Evolutionary conservation across 2,888 invertebrate genomes (phyloP).

Genomic region (Platycheirus rosarum): DNA sequence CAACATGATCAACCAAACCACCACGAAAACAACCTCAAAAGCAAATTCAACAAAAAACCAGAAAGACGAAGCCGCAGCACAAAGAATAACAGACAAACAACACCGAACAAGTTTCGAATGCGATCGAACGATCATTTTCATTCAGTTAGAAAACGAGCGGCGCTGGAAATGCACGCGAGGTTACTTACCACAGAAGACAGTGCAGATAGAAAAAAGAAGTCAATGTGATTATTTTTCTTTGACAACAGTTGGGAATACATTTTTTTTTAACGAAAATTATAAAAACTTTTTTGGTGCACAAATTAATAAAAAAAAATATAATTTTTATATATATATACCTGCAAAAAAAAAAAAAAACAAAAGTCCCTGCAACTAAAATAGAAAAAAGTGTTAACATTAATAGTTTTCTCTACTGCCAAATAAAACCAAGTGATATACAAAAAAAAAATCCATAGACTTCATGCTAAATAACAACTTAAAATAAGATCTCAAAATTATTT

Average conservation of each 20-base stretch:
- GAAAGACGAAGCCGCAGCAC: slow-evolving; percentile 46
- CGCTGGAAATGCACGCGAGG: slow-evolving; percentile 74
- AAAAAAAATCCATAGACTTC: slow-evolving; percentile 61
- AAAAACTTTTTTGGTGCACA: slow-evolving; percentile 60
- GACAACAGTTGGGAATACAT: slow-evolving; percentile 41
- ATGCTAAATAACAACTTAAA: slow-evolving; percentile 67
- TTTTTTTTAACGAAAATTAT: slow-evolving; percentile 2
- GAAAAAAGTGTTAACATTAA: slow-evolving; percentile 67
- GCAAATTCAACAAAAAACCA: slow-evolving; percentile 39
- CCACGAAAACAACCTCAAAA: slow-evolving; percentile 47
- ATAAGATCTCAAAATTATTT: slow-evolving; percentile 62
- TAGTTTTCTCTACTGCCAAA: slow-evolving; percentile 70
- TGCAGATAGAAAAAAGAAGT: slow-evolving; percentile 54
- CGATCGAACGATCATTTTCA: slow-evolving; percentile 53
- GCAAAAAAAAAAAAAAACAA: slow-evolving; percentile 20
- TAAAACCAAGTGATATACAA: slow-evolving; percentile 70
- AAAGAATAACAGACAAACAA: slow-evolving; percentile 58
- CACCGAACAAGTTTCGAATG: slow-evolving; percentile 68
- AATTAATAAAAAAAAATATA: slow-evolving; percentile 21
- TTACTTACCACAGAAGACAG: slow-evolving; percentile 65
- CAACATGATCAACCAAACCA: slow-evolving; percentile 23
- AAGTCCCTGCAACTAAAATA: slow-evolving; percentile 30
- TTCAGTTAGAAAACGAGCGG: slow-evolving; percentile 73
- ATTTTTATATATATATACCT: slow-evolving; percentile 31
- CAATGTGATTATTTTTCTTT: slow-evolving; percentile 58